phyloP scores from a whole-genome alignment of 2,797 vertebrate species.

The Anguilla anguilla region DNA sequence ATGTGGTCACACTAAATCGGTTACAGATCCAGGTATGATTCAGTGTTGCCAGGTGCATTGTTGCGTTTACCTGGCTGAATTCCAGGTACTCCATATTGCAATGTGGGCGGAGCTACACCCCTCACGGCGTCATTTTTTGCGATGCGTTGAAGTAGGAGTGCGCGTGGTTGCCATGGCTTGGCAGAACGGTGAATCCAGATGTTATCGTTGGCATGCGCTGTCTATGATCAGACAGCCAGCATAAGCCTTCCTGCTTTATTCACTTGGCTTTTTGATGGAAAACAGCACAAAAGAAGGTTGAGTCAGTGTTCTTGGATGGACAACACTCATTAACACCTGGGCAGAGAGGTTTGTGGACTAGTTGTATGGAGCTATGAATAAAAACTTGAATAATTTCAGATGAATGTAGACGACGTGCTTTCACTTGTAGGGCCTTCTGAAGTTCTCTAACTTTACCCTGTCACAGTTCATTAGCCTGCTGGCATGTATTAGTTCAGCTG shows the following conservation, averaged over 20 bases:
- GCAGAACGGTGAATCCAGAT: not conserved
- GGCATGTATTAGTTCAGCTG: too few species aligned
- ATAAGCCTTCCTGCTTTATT: not conserved
- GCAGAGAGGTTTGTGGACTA: too few species aligned
- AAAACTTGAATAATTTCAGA: not conserved
- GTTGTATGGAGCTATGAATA: not conserved
- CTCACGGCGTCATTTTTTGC: not conserved
- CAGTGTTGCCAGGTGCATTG: not conserved
- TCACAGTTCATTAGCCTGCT: too few species aligned
- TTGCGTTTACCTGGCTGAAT: not conserved
- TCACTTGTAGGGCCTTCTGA: too few species aligned
- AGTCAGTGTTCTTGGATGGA: not conserved
- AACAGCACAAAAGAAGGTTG: too few species aligned
- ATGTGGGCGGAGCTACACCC: not conserved
- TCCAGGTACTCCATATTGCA: not conserved
- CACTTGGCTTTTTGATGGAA: too few species aligned
- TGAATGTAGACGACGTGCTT: too few species aligned
- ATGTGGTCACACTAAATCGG: not conserved
- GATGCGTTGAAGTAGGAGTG: not conserved
- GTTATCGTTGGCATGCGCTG: too few species aligned
- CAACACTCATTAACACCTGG: not conserved
- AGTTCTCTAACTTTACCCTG: too few species aligned
- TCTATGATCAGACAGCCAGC: not conserved
- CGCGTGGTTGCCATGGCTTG: not conserved
- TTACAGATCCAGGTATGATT: not conserved